A percentile compares a stretch with the other conserved stretches of the same genome.
Evolutionary conservation across 2,888 invertebrate genomes (phyloP).

Genomic region (Deilephila porcellus): DNA sequence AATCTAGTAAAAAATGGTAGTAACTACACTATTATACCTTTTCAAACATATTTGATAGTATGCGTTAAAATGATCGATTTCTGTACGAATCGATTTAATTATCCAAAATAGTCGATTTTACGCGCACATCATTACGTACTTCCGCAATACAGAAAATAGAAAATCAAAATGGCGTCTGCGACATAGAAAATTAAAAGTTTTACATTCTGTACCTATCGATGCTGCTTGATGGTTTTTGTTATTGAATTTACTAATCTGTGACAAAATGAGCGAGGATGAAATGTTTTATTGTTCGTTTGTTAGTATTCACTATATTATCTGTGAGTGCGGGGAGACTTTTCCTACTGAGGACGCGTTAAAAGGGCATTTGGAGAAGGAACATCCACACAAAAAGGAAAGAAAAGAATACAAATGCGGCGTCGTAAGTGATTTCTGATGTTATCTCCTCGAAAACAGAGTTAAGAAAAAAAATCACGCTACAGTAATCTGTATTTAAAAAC

Average conservation of each 20-base stretch:
- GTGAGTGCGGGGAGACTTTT: slow-evolving; percentile 72
- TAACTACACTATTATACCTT: too few species aligned
- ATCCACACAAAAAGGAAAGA: slow-evolving; percentile 57
- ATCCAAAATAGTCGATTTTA: neutral
- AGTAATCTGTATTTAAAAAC: neutral
- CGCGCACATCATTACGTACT: slow-evolving; percentile 19
- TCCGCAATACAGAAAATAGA: slow-evolving; percentile 46
- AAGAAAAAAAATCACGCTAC: too few species aligned
- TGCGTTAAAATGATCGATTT: neutral
- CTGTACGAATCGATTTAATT: slow-evolving; percentile 35
- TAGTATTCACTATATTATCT: slow-evolving; percentile 73
- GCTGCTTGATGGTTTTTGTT: slow-evolving; percentile 37
- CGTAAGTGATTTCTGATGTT: slow-evolving; percentile 44
- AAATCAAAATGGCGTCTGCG: slow-evolving; percentile 48
- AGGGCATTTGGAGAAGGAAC: slow-evolving; percentile 61
- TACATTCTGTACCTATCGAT: slow-evolving; percentile 36
- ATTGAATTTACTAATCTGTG: slow-evolving; percentile 31
- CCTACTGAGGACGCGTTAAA: slow-evolving; percentile 62
- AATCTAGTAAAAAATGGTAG: too few species aligned
- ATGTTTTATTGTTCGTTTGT: slow-evolving; percentile 69
- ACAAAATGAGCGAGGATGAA: slow-evolving; percentile 49
- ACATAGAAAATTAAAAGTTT: slow-evolving; percentile 50
- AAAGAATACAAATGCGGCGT: slow-evolving; percentile 58
- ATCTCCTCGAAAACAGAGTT: neutral
- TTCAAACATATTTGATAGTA: too few species aligned